Evolutionary conservation across 2,888 invertebrate genomes (phyloP).

Genomic region (Drosophila histrio): DNA sequence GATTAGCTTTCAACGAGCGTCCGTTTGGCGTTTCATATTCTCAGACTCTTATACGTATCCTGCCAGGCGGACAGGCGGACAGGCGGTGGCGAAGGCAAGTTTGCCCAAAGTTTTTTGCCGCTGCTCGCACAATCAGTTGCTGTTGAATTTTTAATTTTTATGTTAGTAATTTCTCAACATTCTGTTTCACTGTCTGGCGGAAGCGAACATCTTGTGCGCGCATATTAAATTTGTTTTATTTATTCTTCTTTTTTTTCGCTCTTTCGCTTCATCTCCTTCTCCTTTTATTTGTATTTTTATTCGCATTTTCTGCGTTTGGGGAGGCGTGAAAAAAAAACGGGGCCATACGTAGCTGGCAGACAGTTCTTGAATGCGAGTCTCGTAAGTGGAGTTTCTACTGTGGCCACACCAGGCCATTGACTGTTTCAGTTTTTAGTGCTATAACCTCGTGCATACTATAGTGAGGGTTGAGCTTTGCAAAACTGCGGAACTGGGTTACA

Average conservation of each 20-base stretch:
- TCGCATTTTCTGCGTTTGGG: conserved; percentile 48
- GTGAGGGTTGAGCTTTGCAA: neutral
- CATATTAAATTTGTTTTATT: conserved; percentile 73
- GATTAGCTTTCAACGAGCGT: conserved; percentile 58
- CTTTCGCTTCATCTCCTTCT: conserved; percentile 6
- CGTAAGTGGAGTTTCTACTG: conserved; percentile 47
- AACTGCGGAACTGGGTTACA: conserved; percentile 40
- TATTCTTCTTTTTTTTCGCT: conserved; percentile 36
- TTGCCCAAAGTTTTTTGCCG: conserved; percentile 37
- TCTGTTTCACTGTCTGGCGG: conserved; percentile 41
- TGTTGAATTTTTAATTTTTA: conserved; percentile 81
- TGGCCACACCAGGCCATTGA: conserved; percentile 48
- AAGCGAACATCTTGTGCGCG: conserved; percentile 69
- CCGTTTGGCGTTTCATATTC: conserved; percentile 29
- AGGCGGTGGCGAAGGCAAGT: neutral
- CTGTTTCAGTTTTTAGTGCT: conserved; percentile 31
- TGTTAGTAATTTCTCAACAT: conserved; percentile 77
- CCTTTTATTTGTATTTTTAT: conserved; percentile 22
- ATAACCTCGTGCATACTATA: conserved; percentile 30
- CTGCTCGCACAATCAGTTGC: conserved; percentile 64
- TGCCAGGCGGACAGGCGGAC: neutral
- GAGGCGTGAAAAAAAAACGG: conserved; percentile 55
- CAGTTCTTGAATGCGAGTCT: conserved; percentile 37
- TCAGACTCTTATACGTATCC: conserved; percentile 29
- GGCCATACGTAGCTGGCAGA: conserved; percentile 9